Evolutionary conservation across 2,888 invertebrate species (phyloP).

Genomic region (Chloroclysta siterata): DNA sequence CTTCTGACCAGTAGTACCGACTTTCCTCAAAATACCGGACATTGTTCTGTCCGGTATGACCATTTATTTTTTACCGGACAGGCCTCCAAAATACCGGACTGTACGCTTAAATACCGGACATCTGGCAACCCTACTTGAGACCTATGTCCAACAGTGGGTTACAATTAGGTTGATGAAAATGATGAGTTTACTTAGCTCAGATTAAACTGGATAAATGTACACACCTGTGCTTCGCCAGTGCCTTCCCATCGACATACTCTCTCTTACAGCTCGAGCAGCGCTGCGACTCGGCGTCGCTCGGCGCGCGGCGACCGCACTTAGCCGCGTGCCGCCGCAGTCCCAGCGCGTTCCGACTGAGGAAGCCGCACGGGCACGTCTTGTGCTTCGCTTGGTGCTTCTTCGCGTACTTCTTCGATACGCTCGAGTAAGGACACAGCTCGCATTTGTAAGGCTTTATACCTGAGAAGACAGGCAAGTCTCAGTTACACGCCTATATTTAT

Average conservation of each 20-base stretch:
- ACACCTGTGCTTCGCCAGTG: conserved; percentile 14
- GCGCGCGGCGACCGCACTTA: conserved; percentile 12
- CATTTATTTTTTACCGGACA: no score
- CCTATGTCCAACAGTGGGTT: no score
- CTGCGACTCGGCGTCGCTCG: background rate
- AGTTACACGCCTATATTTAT: no score
- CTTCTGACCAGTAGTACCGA: no score
- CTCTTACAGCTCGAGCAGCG: conserved; percentile 7
- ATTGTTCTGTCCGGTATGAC: no score
- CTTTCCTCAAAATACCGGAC: no score
- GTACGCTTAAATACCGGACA: no score
- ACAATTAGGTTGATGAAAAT: no score
- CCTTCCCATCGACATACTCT: conserved; percentile 19
- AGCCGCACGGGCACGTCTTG: conserved; percentile 58
- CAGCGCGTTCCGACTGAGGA: conserved; percentile 57
- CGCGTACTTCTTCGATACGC: conserved; percentile 70
- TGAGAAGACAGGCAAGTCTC: conserved; percentile 30
- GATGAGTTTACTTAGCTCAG: no score
- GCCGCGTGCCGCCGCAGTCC: conserved; percentile 51
- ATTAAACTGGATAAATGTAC: background rate
- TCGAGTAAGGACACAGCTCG: conserved; percentile 61
- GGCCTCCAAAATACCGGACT: no score
- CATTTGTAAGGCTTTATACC: conserved; percentile 74
- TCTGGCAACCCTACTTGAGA: no score
- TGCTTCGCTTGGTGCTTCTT: conserved; percentile 70